These are phyloP conservation scores for Eclectus roratus DNA, from an alignment of 2,113 vertebrate species.

Conservation along the genomic window DNA sequence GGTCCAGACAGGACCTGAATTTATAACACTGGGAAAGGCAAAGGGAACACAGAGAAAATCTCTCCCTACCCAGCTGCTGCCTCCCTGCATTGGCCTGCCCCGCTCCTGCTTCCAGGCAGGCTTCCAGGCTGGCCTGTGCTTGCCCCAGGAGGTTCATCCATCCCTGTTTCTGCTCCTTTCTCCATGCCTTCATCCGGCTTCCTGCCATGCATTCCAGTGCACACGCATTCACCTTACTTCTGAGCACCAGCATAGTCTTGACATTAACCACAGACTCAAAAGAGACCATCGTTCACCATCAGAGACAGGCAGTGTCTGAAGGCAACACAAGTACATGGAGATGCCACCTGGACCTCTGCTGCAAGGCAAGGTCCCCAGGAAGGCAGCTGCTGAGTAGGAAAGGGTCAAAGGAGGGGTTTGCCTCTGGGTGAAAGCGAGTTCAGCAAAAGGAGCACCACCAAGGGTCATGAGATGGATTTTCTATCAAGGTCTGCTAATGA, in stretches of 20 bases:
- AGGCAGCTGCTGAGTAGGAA: not conserved
- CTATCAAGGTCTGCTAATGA: not conserved
- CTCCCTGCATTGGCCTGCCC: not conserved
- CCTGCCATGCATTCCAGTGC: not conserved
- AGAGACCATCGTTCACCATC: not conserved
- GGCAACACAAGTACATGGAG: not conserved
- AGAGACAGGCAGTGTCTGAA: not conserved
- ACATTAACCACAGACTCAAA: not conserved
- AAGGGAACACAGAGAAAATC: not conserved
- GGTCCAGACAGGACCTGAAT: not conserved
- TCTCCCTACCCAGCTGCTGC: not conserved
- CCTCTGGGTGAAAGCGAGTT: not conserved
- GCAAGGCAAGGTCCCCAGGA: not conserved
- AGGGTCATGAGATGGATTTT: not conserved
- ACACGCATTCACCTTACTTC: not conserved
- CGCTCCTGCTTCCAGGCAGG: rapidly evolving
- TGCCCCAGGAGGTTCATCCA: not conserved
- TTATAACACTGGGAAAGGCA: not conserved
- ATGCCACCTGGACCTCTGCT: not conserved
- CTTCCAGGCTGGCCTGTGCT: not conserved
- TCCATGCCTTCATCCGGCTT: not conserved
- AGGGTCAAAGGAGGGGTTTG: too few relatives aligned
- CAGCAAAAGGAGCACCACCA: not conserved
- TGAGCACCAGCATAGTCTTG: not conserved
- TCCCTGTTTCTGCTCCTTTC: not conserved